Percentiles rank a stretch among this genome's conserved stretches.
These are phyloP conservation scores for Tenthredo notha DNA, from an alignment of 2,888 invertebrate genomes.

Conservation along the genomic window DNA sequence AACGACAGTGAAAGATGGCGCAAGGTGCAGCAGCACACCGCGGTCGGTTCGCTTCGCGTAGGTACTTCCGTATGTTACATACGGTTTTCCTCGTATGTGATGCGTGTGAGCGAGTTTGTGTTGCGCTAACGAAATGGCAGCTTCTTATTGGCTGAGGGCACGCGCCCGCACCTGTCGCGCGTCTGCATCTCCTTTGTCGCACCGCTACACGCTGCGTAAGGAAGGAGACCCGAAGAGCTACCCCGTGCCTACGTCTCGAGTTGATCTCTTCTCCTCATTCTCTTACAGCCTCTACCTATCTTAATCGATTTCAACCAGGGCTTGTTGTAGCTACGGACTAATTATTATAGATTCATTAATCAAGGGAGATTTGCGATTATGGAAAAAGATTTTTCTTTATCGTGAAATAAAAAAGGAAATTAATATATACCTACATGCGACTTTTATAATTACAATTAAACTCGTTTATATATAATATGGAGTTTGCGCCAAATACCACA, in stretches of 20 bases:
- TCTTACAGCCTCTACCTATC: neutral
- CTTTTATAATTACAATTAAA: neutral
- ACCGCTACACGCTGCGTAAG: conserved; percentile 53
- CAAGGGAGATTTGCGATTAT: neutral
- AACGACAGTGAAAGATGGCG: conserved; percentile 48
- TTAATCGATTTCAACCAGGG: neutral
- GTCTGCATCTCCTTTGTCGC: conserved; percentile 66
- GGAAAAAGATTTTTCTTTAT: neutral
- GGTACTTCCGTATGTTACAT: conserved; percentile 28
- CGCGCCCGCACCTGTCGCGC: conserved; percentile 76
- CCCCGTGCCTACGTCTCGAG: conserved; percentile 29
- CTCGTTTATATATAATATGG: neutral
- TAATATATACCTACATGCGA: neutral
- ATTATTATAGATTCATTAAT: neutral
- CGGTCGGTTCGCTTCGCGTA: conserved; percentile 11
- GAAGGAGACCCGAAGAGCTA: conserved; percentile 38
- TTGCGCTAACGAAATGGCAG: conserved; percentile 59
- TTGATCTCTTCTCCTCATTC: neutral
- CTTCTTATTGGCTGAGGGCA: conserved; percentile 74
- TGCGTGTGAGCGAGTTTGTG: conserved; percentile 41
- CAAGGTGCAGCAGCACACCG: conserved; percentile 61
- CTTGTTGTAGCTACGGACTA: neutral
- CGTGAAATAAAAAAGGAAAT: neutral
- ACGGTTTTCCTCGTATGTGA: conserved; percentile 1
- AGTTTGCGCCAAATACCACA: conserved; percentile 4